phyloP scores from a whole-genome alignment of 2,113 vertebrate species.

The Sporophila hypoxantha region DNA sequence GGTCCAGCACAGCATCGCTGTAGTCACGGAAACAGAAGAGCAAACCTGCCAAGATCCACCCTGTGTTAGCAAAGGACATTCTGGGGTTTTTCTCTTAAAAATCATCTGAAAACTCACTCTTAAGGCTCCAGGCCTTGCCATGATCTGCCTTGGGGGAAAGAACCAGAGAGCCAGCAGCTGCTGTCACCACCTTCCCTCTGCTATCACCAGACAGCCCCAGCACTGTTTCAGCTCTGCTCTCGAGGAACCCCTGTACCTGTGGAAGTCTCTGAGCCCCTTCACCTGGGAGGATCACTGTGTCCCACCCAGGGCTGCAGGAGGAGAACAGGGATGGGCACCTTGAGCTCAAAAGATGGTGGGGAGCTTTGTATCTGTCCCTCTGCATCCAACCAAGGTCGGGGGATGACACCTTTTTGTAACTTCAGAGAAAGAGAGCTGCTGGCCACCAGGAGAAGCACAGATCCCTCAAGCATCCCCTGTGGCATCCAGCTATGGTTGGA shows the following conservation, averaged over 20 bases:
- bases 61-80: not conserved
- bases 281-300: rapidly evolving
- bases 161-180: not conserved
- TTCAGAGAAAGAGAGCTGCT: not conserved
- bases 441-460: not conserved
- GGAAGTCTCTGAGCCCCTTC: not conserved
- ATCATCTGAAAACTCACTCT: not conserved
- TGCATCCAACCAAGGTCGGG: not conserved
- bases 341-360: not conserved
- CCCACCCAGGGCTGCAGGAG: not conserved
- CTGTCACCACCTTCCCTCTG: not conserved
- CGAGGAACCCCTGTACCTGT: rapidly evolving
- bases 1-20: constrained; percentile 69
- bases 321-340: not conserved
- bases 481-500: not conserved
- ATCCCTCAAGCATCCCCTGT: not conserved
- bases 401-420: not conserved
- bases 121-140: not conserved
- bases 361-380: not conserved
- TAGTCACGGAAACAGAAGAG: constrained; percentile 84
- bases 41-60: constrained; percentile 68
- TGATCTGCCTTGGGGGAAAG: not conserved
- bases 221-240: not conserved
- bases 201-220: not conserved
- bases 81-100: not conserved